Evolutionary conservation across 2,888 invertebrate genomes (phyloP), one percentile per base, ranked within the genome.

Genomic region (Ophioninae sp.): DNA sequence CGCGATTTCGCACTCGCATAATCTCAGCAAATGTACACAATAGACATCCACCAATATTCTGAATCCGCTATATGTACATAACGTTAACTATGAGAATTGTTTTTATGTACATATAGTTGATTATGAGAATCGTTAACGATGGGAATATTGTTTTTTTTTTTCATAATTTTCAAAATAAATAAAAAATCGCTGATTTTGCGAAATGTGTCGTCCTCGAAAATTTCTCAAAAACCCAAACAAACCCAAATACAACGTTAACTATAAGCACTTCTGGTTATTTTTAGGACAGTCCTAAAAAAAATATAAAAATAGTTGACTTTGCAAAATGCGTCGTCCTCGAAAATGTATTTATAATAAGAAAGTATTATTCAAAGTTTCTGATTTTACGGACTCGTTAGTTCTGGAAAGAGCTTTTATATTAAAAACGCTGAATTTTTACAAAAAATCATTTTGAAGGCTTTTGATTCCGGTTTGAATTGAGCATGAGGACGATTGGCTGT

Each of bases 1-100:
- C 44, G 50, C 64, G 41, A 82, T 79, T 82, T 62, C 37, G 41
- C 82, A 72, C 67, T 21, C 67, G 62, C 62, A 77, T 61, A 61
- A 77, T 41, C 39, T 21, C 10, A 20, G 68, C 39, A 23, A 44
- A 30, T 41, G 41, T 30, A 72, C 41, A 21, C 17, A 21, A 41
- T n/a, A n/a, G 41, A 44, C 62, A 62, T 20, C 21, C 41, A 59
- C 23, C 13, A 5, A 13, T 17, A 50, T 50, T 50, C 17, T 50
- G 50, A 50, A 50, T 17, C 50, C 50, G 6, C 3, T 50, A 50
- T 17, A 50, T 50, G 0, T 50, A 50, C 17, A 50, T 50, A 5
- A 50, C 13, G 17, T 50, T 50, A 2, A 13, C 5, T 50, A 44
- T 20, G 8, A 13, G 21, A 7, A 44, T 59, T 17, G 13, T n/a